Evolutionary conservation across 2,888 invertebrate species (phyloP), one percentile per base, ranked within the genome.

Genomic region (Troides helena): DNA sequence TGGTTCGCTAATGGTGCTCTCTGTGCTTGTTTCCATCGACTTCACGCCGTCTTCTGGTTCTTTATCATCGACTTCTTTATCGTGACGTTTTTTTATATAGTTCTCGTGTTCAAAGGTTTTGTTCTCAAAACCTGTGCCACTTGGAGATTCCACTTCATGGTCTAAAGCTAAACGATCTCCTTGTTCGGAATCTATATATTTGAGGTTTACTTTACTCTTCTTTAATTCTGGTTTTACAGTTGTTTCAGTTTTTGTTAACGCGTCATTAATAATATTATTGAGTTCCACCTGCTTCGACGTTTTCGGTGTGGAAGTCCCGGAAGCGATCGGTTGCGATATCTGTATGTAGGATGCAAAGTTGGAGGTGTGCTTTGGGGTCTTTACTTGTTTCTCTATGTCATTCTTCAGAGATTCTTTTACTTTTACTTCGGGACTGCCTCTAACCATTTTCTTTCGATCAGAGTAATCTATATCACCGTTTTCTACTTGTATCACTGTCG

Each of bases 331-430:
- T 76, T 92, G 91, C 6, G 93, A 93, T 71, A 92, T 92, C 78
- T 94, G 94, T 77, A 94, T 94, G 80, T 94, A 94, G 68, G 94
- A 94, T 70, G 94, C 94, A 80, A 94, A 94, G 82, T 94, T 93
- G 74, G 94, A 94, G 7, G 94, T 93, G 65, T 93, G 93, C 79
- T 93, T 93, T 21, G 91, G 90, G 17, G 85, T 80, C 77, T 90
- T 91, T 0, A 90, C 87, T 75, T 91, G 90, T 72, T 92, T 92
- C 68, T 91, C 89, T 65, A 90, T 88, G 74, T 89, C 89, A 63
- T 83, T 89, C 76, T 87, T 89, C 12, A 91, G 73, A 21, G 79
- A 77, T 71, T 88, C 86, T 72, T 85, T 84, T 12, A 78, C 79
- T 72, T 75, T 80, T 1, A 78, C 73, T 72, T 86, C 85, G 1